phyloP scores from a whole-genome alignment of 1,140 invertebrate genomes.

The Drosophila insularis region DNA sequence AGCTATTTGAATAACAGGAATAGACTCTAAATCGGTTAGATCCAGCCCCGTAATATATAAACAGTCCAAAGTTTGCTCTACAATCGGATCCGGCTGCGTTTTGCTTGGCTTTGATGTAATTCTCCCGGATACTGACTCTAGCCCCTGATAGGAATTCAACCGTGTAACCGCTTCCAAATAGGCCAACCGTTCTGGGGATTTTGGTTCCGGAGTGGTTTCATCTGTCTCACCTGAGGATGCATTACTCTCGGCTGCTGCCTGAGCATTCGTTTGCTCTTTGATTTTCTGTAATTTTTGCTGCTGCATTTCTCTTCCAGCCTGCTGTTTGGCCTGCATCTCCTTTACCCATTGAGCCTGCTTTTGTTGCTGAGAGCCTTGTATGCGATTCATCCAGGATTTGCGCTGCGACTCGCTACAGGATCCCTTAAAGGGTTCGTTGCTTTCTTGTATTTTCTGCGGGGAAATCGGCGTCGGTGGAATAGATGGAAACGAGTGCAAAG shows the following conservation, averaged over 20 bases:
- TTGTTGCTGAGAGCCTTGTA: constrained; percentile 58
- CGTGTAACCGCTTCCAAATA: constrained; percentile 48
- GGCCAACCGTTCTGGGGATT: constrained; percentile 48
- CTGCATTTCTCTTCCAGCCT: constrained; percentile 51
- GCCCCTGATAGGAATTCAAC: constrained; percentile 46
- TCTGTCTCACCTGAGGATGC: neutral
- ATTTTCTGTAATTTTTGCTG: constrained; percentile 52
- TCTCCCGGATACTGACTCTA: constrained; percentile 36
- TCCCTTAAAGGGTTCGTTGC: constrained; percentile 1
- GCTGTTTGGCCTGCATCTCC: constrained; percentile 60
- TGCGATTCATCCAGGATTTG: constrained; percentile 62
- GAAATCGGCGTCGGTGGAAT: neutral
- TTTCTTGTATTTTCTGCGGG: neutral
- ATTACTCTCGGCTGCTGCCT: neutral
- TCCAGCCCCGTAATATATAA: constrained; percentile 40
- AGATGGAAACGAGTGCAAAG: neutral
- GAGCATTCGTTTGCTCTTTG: neutral
- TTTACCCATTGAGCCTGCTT: constrained; percentile 60
- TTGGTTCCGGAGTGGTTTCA: constrained; percentile 16
- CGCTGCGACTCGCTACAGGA: constrained; percentile 35
- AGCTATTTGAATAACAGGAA: constrained; percentile 66
- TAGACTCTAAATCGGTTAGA: constrained; percentile 25
- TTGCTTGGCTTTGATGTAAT: constrained; percentile 19
- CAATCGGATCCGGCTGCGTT: constrained; percentile 30
- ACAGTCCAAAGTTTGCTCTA: constrained; percentile 54